Percentiles rank a stretch among this genome's conserved stretches.
Conservation (phyloP, 2,888 invertebrate genomes). For the Sinotaia quadrata region DNA sequence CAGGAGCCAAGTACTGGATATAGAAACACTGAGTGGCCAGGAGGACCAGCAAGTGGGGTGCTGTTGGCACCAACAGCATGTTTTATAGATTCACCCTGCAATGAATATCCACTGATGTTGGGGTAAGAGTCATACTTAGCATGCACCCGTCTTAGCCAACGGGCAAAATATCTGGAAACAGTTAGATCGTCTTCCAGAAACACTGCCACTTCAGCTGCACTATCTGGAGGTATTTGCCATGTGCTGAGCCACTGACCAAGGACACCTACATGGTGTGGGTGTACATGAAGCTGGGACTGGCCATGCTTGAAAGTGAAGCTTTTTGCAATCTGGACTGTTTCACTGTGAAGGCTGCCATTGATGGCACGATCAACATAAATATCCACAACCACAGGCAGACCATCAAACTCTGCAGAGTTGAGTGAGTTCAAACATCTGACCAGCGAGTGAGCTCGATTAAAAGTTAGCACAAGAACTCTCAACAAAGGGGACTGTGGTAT, state of each 20-base stretch:
- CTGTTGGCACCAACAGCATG: conserved; percentile 34
- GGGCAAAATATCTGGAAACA: conserved; percentile 55
- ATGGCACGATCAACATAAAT: conserved; percentile 45
- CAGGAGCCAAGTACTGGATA: conserved; percentile 59
- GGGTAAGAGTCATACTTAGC: conserved; percentile 43
- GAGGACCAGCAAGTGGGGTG: conserved; percentile 38
- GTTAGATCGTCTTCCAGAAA: conserved; percentile 62
- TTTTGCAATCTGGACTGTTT: conserved; percentile 32
- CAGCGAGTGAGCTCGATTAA: conserved; percentile 39
- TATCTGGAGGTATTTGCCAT: conserved; percentile 47
- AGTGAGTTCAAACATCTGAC: conserved; percentile 35
- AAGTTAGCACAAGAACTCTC: conserved; percentile 43
- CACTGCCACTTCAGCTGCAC: conserved; percentile 55
- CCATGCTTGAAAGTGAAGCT: conserved; percentile 42
- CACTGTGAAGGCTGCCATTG: conserved; percentile 29
- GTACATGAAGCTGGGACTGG: conserved; percentile 36
- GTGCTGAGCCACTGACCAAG: conserved; percentile 52
- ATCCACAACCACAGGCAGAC: conserved; percentile 37
- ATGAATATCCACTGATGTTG: conserved; percentile 50
- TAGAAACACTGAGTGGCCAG: conserved; percentile 40
- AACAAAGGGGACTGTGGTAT: too few species aligned
- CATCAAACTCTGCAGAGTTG: conserved; percentile 36
- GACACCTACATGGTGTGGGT: conserved; percentile 43
- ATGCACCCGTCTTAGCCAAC: conserved; percentile 57
- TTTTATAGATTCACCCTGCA: conserved; percentile 49